Conservation (phyloP, 2,888 invertebrate species). For the Phalera bucephala region DNA sequence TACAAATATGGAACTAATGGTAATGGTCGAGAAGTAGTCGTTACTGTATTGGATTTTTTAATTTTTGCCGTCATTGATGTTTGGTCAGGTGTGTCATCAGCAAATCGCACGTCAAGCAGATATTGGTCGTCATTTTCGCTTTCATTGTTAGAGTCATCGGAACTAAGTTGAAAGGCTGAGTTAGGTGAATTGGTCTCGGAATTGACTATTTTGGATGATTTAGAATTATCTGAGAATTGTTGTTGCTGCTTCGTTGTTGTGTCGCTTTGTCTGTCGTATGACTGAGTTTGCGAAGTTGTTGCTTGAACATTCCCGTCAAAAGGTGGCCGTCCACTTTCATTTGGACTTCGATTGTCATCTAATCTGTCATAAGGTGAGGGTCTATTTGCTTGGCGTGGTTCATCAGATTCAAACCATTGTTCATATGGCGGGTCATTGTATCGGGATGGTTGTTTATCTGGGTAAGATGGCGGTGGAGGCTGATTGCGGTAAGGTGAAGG, state of each 20-base stretch:
- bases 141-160: conserved; percentile 8
- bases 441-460: neutral
- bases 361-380: neutral
- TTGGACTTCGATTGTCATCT: no score
- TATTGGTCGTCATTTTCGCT: conserved; percentile 6
- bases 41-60: neutral
- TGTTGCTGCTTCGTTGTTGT: neutral
- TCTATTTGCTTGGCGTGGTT: no score
- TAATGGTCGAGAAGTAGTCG: neutral
- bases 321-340: neutral
- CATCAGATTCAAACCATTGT: no score
- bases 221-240: neutral
- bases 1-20: conserved; percentile 21
- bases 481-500: conserved; percentile 1
- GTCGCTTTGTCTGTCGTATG: conserved; percentile 1
- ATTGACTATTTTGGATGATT: conserved; percentile 4
- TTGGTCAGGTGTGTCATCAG: conserved; percentile 4
- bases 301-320: no score
- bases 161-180: neutral
- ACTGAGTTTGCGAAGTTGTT: no score
- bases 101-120: conserved; percentile 23
- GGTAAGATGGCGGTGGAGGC: conserved; percentile 3
- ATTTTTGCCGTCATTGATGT: neutral
- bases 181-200: neutral
- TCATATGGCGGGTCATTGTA: no score